These are phyloP conservation scores for Notolabrus celidotus DNA, from an alignment of 2,797 vertebrate genomes.

Conservation along the genomic window DNA sequence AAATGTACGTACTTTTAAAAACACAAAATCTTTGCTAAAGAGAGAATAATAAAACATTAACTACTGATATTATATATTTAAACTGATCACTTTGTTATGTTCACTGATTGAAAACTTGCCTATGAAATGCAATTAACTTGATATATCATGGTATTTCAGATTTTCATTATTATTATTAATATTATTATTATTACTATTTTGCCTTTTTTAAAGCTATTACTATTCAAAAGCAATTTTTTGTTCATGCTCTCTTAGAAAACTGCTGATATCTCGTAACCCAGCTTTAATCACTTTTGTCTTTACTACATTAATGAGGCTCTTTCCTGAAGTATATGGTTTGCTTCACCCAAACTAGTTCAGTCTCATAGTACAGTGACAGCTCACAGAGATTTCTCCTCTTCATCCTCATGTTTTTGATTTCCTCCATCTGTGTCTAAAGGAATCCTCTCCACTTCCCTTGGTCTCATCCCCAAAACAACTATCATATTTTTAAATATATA, in stretches of 20 bases:
- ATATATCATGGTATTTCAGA: neutral
- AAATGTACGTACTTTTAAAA: too few species aligned
- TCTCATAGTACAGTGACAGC: constrained; percentile 36
- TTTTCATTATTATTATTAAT: constrained; percentile 12
- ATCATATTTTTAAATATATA: constrained; percentile 62
- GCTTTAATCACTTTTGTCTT: constrained; percentile 1
- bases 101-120: neutral
- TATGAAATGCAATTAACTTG: neutral
- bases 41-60: too few species aligned
- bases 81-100: neutral
- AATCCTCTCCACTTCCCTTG: constrained; percentile 57
- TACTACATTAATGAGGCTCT: constrained; percentile 10
- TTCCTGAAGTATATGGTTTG: constrained; percentile 21
- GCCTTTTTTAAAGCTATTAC: neutral
- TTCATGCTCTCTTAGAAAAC: constrained; percentile 4
- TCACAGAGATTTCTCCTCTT: constrained; percentile 41
- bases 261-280: constrained; percentile 2
- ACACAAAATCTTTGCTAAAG: too few species aligned
- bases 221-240: constrained; percentile 15
- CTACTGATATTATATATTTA: too few species aligned
- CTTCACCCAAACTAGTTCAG: constrained; percentile 10
- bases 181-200: neutral
- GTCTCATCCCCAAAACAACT: constrained; percentile 63
- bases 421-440: constrained; percentile 55
- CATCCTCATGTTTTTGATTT: constrained; percentile 47